These are phyloP conservation scores for Tetrapedia diversipes DNA, from an alignment of 2,888 invertebrate genomes.

Conservation along the genomic window DNA sequence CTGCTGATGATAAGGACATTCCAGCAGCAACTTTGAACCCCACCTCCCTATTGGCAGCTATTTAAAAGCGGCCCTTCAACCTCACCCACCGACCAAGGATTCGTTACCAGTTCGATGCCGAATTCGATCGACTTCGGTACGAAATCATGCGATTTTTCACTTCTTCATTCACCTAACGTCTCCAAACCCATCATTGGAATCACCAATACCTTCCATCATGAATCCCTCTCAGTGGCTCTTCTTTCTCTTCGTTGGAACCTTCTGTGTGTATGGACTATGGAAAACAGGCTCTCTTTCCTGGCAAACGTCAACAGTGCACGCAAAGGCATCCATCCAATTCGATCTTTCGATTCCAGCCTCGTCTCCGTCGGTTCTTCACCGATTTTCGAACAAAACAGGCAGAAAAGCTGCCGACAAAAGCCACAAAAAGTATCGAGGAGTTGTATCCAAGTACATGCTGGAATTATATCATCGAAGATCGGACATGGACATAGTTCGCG, in stretches of 20 bases:
- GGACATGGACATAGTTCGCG: conserved; percentile 76
- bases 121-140: conserved; percentile 30
- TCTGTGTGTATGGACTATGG: conserved; percentile 75
- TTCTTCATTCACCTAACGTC: not conserved
- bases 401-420: conserved; percentile 41
- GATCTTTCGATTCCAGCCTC: conserved; percentile 75
- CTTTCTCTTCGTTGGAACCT: conserved; percentile 63
- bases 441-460: conserved; percentile 77
- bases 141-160: conserved; percentile 9
- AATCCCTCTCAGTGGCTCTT: conserved; percentile 64
- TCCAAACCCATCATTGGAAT: not conserved
- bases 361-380: conserved; percentile 45
- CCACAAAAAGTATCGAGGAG: conserved; percentile 66
- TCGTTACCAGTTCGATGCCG: conserved; percentile 45
- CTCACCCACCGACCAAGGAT: conserved; percentile 40
- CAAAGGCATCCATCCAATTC: conserved; percentile 77
- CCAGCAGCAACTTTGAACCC: conserved; percentile 72
- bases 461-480: conserved; percentile 77
- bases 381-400: conserved; percentile 44
- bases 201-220: conserved; percentile 19
- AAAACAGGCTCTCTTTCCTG: conserved; percentile 68
- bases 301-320: conserved; percentile 69
- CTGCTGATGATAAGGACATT: conserved; percentile 72
- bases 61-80: conserved; percentile 71
- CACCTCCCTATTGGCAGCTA: conserved; percentile 72